These are phyloP conservation scores for Muntiacus muntjak DNA, from an alignment of 2,113 vertebrate species.

Conservation along the genomic window DNA sequence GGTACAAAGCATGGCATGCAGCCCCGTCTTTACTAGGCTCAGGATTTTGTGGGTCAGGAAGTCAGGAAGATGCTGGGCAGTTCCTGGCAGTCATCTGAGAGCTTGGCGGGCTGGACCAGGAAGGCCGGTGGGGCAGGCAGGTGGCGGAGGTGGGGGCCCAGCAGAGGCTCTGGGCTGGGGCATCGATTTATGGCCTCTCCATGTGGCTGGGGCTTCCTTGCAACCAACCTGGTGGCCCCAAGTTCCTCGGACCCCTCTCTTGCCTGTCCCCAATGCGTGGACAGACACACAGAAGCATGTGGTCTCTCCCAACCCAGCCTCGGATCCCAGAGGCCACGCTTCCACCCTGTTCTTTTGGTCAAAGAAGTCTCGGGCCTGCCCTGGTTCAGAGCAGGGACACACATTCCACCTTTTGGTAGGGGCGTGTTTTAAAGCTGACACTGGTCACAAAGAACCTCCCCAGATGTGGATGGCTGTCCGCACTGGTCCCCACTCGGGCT, in stretches of 20 bases:
- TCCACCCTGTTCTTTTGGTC: neutral
- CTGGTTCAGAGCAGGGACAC: neutral
- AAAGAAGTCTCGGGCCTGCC: neutral
- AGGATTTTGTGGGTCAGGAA: neutral
- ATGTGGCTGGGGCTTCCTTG: neutral
- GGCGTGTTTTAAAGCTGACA: neutral
- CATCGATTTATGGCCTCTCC: neutral
- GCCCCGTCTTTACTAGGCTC: neutral
- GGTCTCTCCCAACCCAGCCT: neutral
- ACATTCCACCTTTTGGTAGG: too few species aligned
- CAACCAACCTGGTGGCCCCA: neutral
- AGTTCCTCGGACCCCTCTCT: neutral
- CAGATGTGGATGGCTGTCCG: rapidly evolving
- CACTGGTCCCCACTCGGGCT: neutral
- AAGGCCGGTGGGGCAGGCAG: rapidly evolving
- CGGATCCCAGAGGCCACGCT: rapidly evolving
- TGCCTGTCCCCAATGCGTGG: rapidly evolving
- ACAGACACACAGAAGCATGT: neutral
- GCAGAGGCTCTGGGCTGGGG: neutral
- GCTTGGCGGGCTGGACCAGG: neutral
- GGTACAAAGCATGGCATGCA: rapidly evolving
- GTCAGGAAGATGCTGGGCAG: neutral
- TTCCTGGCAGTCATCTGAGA: neutral
- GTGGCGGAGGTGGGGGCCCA: neutral
- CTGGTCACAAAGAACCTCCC: neutral